Evolutionary conservation across 2,113 vertebrate species (phyloP).

Genomic region (Larimichthys polyactis): DNA sequence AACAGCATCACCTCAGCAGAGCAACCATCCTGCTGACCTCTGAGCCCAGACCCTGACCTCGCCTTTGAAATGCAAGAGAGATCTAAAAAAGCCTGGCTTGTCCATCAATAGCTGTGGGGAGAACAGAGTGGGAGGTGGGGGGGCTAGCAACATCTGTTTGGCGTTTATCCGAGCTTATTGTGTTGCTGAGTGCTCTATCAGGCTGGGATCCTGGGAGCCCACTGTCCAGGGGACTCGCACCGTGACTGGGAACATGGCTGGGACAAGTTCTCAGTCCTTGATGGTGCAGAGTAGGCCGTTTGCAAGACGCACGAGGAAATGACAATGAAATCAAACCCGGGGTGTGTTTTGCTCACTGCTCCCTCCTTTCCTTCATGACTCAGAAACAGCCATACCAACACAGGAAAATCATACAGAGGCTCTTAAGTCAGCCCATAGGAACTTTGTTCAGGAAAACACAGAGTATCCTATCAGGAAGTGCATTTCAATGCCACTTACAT

Average conservation of each 20-base stretch:
- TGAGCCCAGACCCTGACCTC: slow-evolving; percentile 62
- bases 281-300: slow-evolving; percentile 1
- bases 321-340: slow-evolving; percentile 53
- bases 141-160: slow-evolving; percentile 81
- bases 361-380: slow-evolving; percentile 46
- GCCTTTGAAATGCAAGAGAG: slow-evolving; percentile 72
- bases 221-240: slow-evolving; percentile 61
- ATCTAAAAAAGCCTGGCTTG: slow-evolving; percentile 65
- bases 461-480: slow-evolving; percentile 32
- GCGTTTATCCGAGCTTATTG: slow-evolving; percentile 75
- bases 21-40: slow-evolving; percentile 64
- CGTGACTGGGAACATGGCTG: slow-evolving; percentile 64
- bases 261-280: slow-evolving; percentile 58
- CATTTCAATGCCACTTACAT: slow-evolving; percentile 1
- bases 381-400: slow-evolving; percentile 1
- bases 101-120: slow-evolving; percentile 63
- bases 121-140: slow-evolving; percentile 53
- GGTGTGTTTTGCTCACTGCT: slow-evolving; percentile 44
- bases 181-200: slow-evolving; percentile 57
- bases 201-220: slow-evolving; percentile 64
- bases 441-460: slow-evolving; percentile 33
- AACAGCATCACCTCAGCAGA: slow-evolving; percentile 49
- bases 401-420: slow-evolving; percentile 6
- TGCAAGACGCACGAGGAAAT: slow-evolving; percentile 46
- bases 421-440: not conserved